phyloP scores from a whole-genome alignment of 1,140 invertebrate genomes.

The Pantala flavescens region DNA sequence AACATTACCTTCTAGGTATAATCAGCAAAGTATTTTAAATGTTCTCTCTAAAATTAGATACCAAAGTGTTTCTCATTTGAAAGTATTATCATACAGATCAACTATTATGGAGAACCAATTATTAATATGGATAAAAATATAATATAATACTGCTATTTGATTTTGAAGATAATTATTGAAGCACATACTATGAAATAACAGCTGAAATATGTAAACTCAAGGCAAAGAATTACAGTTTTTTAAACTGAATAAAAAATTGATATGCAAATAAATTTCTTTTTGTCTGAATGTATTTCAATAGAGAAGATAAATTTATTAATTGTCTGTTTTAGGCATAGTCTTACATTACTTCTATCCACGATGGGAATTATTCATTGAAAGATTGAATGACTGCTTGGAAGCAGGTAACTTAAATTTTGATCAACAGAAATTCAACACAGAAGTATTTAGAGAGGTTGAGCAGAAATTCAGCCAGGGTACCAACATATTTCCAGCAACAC shows the following conservation, averaged over 20 bases:
- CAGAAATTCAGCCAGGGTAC: conserved; percentile 49
- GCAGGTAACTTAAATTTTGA: conserved; percentile 38
- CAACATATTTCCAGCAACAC: conserved; percentile 35
- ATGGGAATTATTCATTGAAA: conserved; percentile 55
- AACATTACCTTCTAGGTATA: no score
- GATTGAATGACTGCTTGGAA: conserved; percentile 39
- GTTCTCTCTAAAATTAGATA: no score
- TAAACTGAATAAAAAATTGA: neutral
- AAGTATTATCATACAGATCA: no score
- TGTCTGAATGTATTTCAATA: neutral
- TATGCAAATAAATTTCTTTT: neutral
- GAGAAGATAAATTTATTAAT: conserved; percentile 9
- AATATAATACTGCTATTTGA: neutral
- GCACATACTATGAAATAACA: neutral
- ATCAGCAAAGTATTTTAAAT: no score
- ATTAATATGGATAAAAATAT: no score
- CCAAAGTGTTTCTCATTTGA: no score
- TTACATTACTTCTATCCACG: conserved; percentile 55
- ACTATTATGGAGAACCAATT: no score
- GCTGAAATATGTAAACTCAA: neutral
- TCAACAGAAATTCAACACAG: conserved; percentile 35
- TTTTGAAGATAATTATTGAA: neutral
- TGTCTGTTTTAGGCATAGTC: conserved; percentile 39
- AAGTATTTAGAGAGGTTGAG: conserved; percentile 54
- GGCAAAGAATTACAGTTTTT: neutral